These are phyloP conservation scores for Erinaceus europaeus DNA, from an alignment of 2,113 vertebrate genomes.

Conservation along the genomic window DNA sequence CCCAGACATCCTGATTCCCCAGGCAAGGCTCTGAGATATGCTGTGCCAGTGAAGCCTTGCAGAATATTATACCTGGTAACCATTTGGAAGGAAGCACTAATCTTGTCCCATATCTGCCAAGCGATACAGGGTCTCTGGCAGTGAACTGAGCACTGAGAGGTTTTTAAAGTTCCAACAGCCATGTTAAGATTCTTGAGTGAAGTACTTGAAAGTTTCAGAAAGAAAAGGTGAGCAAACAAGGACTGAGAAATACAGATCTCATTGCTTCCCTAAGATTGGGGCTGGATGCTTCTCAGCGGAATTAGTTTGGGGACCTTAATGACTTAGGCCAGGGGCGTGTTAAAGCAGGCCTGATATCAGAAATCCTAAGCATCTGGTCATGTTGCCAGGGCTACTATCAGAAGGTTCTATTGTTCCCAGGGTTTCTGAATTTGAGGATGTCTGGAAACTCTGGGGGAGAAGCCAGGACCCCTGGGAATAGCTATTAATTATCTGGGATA, in stretches of 20 bases:
- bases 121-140: neutral
- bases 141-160: neutral
- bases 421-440: neutral
- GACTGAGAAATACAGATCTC: constrained; percentile 48
- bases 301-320: neutral
- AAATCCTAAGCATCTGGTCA: neutral
- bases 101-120: neutral
- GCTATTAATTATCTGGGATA: neutral
- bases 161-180: neutral
- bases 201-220: neutral
- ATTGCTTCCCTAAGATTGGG: constrained; percentile 65
- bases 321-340: neutral
- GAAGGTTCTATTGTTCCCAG: neutral
- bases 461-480: neutral
- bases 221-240: neutral
- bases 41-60: neutral
- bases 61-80: neutral
- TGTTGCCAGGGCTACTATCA: neutral
- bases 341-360: neutral
- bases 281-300: neutral
- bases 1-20: neutral
- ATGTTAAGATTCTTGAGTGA: constrained; percentile 54
- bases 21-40: neutral
- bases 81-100: neutral
- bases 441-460: neutral